Conservation (phyloP, 2,888 invertebrate genomes). For the Glaucopsyche alexis region DNA sequence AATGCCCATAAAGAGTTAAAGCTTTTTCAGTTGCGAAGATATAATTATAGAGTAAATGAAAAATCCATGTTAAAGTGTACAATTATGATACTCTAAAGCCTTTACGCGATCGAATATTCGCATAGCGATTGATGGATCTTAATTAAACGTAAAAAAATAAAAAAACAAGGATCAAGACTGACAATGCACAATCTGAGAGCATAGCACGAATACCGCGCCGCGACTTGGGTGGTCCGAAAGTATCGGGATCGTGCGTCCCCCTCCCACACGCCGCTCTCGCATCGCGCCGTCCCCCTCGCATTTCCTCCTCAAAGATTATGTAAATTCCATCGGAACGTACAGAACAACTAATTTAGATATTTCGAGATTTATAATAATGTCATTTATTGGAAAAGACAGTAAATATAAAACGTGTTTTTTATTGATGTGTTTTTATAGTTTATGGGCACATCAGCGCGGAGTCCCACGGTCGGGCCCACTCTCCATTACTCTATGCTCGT, state of each 20-base stretch:
- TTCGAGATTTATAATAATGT: conserved; percentile 31
- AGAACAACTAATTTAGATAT: conserved; percentile 41
- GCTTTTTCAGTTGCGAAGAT: too few species aligned
- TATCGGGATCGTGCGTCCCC: conserved; percentile 44
- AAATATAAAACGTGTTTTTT: conserved; percentile 20
- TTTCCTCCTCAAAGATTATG: conserved; percentile 57
- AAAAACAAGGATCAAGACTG: conserved; percentile 61
- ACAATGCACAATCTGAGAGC: conserved; percentile 49
- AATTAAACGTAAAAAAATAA: conserved; percentile 36
- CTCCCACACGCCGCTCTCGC: conserved; percentile 39
- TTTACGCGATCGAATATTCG: conserved; percentile 26
- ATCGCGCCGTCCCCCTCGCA: conserved; percentile 31
- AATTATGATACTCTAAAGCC: conserved; percentile 9
- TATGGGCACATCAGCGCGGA: conserved; percentile 3
- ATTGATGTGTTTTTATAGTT: conserved; percentile 21
- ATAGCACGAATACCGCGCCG: conserved; percentile 60
- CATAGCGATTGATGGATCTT: conserved; percentile 35
- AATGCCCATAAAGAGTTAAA: too few species aligned
- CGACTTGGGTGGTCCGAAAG: conserved; percentile 71
- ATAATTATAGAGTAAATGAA: not conserved
- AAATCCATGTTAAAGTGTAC: not conserved
- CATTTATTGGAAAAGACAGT: conserved; percentile 18
- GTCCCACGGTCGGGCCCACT: conserved; percentile 21
- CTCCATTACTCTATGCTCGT: conserved; percentile 3
- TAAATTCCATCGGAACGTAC: conserved; percentile 39